phyloP scores from a whole-genome alignment of 2,888 invertebrate genomes.

The Arrhopalites spinosus region DNA sequence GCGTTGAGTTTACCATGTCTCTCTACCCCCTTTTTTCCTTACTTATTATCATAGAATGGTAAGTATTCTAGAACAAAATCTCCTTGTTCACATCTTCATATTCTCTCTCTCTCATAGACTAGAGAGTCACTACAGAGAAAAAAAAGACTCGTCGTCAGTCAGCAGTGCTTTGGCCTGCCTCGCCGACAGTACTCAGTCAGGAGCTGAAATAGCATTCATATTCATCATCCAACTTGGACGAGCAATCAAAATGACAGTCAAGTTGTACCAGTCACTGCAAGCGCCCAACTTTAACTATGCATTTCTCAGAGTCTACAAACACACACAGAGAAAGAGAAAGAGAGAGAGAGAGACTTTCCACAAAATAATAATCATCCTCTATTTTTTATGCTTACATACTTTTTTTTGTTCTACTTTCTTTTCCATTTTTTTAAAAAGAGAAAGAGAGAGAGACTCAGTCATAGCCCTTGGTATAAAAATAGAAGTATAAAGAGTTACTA shows the following conservation, averaged over 20 bases:
- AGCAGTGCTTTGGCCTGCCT: neutral
- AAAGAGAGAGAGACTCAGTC: neutral
- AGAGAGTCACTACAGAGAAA: neutral
- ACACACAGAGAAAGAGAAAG: neutral
- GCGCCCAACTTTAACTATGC: neutral
- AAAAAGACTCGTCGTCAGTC: neutral
- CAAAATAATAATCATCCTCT: slow-evolving; percentile 6
- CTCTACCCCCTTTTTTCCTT: neutral
- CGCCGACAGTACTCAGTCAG: slow-evolving; percentile 2
- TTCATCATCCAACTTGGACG: slow-evolving; percentile 17
- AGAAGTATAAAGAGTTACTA: too few relatives aligned
- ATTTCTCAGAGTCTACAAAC: neutral
- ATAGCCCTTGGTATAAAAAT: neutral
- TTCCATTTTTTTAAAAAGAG: neutral
- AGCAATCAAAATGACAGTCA: slow-evolving; percentile 10
- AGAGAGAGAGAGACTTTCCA: neutral
- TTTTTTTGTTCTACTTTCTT: neutral
- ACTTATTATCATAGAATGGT: neutral
- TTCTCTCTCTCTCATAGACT: neutral
- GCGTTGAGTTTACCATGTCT: neutral
- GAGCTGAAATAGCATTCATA: slow-evolving; percentile 15
- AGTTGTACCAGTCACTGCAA: neutral
- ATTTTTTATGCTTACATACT: neutral
- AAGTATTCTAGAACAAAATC: neutral
- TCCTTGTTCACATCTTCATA: neutral